Evolutionary conservation across 2,113 vertebrate genomes (phyloP).

Genomic region (Entomyzon cyanotis): DNA sequence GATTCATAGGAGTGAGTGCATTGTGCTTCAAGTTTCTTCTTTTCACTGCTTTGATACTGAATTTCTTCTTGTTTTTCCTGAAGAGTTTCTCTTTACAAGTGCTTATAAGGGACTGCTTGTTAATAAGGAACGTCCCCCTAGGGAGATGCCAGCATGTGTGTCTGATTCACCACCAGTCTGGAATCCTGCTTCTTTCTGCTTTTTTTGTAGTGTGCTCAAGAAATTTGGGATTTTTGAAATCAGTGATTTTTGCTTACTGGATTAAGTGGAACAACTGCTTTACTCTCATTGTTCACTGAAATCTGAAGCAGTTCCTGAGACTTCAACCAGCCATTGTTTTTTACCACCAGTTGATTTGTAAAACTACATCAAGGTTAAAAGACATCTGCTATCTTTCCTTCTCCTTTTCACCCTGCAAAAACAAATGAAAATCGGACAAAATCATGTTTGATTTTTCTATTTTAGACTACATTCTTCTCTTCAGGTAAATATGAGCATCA

Average conservation of each 20-base stretch:
- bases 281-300: not conserved
- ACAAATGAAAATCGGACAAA: not conserved
- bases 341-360: not conserved
- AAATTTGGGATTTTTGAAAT: not conserved
- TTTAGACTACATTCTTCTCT: not conserved
- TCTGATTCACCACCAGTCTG: not conserved
- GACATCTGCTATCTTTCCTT: not conserved
- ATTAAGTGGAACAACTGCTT: not conserved
- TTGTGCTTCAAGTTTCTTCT: not conserved
- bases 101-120: not conserved
- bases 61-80: not conserved
- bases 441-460: not conserved
- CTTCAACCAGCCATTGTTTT: not conserved
- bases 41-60: not conserved
- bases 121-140: not conserved
- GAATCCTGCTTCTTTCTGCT: not conserved
- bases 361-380: not conserved
- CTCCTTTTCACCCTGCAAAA: not conserved
- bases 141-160: not conserved
- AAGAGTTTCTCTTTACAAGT: not conserved
- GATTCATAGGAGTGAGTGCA: not conserved
- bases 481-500: not conserved
- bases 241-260: not conserved
- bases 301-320: not conserved
- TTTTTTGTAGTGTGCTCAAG: not conserved